Evolutionary conservation across 37 sponge, comb jelly and placozoan species (phyloP).

Genomic region (Cladorhizidae sp.): DNA sequence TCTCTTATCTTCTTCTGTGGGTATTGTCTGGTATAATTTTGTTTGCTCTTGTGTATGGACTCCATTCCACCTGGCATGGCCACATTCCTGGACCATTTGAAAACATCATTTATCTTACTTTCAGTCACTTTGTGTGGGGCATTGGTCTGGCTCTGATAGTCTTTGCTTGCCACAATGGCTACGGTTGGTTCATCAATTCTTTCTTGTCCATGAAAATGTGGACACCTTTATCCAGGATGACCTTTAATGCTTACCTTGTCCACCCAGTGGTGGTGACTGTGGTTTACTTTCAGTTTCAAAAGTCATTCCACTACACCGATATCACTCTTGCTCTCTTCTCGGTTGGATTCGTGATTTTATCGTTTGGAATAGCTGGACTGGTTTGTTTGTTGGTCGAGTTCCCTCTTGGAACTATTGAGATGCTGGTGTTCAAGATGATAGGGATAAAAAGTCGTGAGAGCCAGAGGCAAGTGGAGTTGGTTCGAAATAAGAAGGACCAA

Average conservation of each 20-base stretch:
- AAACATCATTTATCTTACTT: conserved; percentile 60
- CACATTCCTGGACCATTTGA: conserved; percentile 46
- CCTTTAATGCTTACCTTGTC: conserved; percentile 84
- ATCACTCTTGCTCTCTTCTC: conserved; percentile 37
- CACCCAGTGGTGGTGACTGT: conserved; percentile 77
- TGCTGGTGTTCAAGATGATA: conserved; percentile 49
- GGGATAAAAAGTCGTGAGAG: conserved; percentile 47
- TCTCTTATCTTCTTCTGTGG: conserved; percentile 34
- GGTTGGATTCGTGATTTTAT: conserved; percentile 46
- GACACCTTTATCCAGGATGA: conserved; percentile 87
- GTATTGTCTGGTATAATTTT: conserved; percentile 18
- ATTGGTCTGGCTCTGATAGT: conserved; percentile 68
- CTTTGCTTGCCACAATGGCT: conserved; percentile 77
- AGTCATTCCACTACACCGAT: conserved; percentile 39
- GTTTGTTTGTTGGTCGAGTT: conserved; percentile 75
- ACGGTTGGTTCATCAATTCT: conserved; percentile 72
- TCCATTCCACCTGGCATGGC: conserved; percentile 54
- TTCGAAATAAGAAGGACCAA: no score
- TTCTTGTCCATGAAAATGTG: conserved; percentile 85
- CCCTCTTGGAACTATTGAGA: conserved; percentile 72
- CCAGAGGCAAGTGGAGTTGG: conserved; percentile 10
- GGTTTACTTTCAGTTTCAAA: conserved; percentile 15
- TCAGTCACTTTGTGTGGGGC: conserved; percentile 65
- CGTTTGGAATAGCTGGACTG: conserved; percentile 67
- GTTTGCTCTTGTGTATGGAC: conserved; percentile 55